These are phyloP conservation scores for Drosophila kanapiae DNA, from an alignment of 1,140 invertebrate species.

Conservation along the genomic window DNA sequence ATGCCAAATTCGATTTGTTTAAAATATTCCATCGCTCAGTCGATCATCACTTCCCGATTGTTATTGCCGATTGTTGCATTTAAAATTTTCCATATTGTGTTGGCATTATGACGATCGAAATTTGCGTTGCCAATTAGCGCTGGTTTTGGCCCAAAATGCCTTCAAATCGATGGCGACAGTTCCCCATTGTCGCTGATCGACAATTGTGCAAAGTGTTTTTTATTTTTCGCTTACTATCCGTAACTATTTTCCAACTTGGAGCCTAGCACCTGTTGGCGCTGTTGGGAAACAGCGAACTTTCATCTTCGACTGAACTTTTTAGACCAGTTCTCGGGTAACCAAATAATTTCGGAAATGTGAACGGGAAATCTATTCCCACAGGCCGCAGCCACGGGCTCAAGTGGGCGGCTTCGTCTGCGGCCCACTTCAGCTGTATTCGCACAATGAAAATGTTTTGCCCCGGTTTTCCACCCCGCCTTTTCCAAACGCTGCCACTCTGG, in stretches of 20 bases:
- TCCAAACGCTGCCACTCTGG: constrained; percentile 4
- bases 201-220: constrained; percentile 32
- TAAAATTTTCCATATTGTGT: constrained; percentile 78
- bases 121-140: constrained; percentile 69
- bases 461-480: constrained; percentile 67
- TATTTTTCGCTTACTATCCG: constrained; percentile 28
- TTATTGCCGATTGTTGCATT: constrained; percentile 57
- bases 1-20: constrained; percentile 27
- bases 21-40: constrained; percentile 1
- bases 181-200: constrained; percentile 50
- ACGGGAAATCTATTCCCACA: constrained; percentile 63
- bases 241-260: constrained; percentile 26
- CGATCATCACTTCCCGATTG: constrained; percentile 47
- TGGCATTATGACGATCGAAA: constrained; percentile 48
- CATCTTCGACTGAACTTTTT: constrained; percentile 10
- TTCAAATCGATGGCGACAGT: constrained; percentile 55
- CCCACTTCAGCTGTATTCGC: constrained; percentile 63
- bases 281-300: constrained; percentile 21
- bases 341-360: constrained; percentile 40
- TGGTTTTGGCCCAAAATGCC: constrained; percentile 40
- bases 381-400: constrained; percentile 25
- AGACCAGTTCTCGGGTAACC: background rate
- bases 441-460: constrained; percentile 75
- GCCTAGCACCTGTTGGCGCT: background rate
- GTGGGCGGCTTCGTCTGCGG: constrained; percentile 44